phyloP scores from a whole-genome alignment of 2,888 invertebrate species.

The Galerucella nymphaeae region DNA sequence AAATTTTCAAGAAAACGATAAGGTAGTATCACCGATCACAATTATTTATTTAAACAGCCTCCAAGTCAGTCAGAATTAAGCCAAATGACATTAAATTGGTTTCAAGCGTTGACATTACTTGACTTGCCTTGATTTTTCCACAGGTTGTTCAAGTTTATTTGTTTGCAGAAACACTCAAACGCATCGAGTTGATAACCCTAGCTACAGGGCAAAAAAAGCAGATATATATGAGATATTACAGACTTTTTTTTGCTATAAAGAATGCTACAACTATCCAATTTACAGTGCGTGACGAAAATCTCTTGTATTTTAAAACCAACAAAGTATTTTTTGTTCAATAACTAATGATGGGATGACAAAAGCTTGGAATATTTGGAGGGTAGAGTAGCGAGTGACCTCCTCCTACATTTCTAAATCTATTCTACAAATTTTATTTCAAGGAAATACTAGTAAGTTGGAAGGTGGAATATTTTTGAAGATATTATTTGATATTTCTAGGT shows the following conservation, averaged over 20 bases:
- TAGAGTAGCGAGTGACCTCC: too few species aligned
- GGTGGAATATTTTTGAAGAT: too few species aligned
- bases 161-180: constrained; percentile 57
- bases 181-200: constrained; percentile 63
- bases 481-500: too few species aligned
- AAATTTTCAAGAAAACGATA: not conserved
- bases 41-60: constrained; percentile 42
- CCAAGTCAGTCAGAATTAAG: constrained; percentile 49
- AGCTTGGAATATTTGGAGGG: too few species aligned
- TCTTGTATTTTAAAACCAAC: not conserved
- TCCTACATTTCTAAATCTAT: too few species aligned
- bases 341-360: too few species aligned
- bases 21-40: constrained; percentile 29
- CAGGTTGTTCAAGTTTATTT: constrained; percentile 61
- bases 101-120: constrained; percentile 31
- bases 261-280: constrained; percentile 23
- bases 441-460: too few species aligned
- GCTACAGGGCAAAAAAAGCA: constrained; percentile 66
- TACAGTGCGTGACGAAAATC: not conserved
- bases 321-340: too few species aligned
- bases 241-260: constrained; percentile 26
- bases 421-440: too few species aligned
- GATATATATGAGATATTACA: constrained; percentile 55
- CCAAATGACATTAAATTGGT: constrained; percentile 31
- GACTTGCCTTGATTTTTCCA: constrained; percentile 64